phyloP scores from a whole-genome alignment of 2,888 invertebrate species.

The Linnaemya vulpina region DNA sequence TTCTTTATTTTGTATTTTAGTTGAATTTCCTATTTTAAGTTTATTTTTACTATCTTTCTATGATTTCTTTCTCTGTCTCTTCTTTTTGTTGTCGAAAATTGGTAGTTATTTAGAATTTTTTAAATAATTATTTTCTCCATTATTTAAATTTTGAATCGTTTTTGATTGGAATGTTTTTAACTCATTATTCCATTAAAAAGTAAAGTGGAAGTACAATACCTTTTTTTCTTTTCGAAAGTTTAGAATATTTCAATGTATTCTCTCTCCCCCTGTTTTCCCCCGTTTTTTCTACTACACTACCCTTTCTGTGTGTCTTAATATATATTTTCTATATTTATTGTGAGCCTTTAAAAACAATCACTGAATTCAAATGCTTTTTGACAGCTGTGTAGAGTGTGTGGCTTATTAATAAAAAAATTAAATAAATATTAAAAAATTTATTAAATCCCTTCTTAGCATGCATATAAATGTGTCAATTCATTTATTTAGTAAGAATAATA shows the following conservation, averaged over 20 bases:
- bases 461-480: constrained; percentile 61
- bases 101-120: constrained; percentile 65
- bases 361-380: constrained; percentile 59
- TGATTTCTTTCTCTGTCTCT: not conserved
- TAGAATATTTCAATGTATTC: constrained; percentile 68
- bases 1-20: constrained; percentile 14
- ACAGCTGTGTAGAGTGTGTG: constrained; percentile 63
- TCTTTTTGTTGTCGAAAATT: constrained; percentile 57
- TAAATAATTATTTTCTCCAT: constrained; percentile 32
- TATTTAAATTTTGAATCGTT: constrained; percentile 15
- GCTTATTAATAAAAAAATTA: constrained; percentile 49
- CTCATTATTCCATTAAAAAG: constrained; percentile 68
- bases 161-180: constrained; percentile 69
- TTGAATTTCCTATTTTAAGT: constrained; percentile 3
- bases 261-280: constrained; percentile 26
- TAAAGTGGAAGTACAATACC: constrained; percentile 68
- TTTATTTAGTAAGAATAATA: constrained; percentile 45
- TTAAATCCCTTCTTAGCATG: constrained; percentile 61
- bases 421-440: constrained; percentile 16
- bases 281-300: constrained; percentile 47
- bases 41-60: not conserved
- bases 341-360: constrained; percentile 41
- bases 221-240: constrained; percentile 52
- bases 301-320: constrained; percentile 53
- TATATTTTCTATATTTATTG: constrained; percentile 55